A percentile compares a stretch with the other conserved stretches of the same genome.
Evolutionary conservation across 1,140 invertebrate species (phyloP).

Genomic region (Microvelia longipes): DNA sequence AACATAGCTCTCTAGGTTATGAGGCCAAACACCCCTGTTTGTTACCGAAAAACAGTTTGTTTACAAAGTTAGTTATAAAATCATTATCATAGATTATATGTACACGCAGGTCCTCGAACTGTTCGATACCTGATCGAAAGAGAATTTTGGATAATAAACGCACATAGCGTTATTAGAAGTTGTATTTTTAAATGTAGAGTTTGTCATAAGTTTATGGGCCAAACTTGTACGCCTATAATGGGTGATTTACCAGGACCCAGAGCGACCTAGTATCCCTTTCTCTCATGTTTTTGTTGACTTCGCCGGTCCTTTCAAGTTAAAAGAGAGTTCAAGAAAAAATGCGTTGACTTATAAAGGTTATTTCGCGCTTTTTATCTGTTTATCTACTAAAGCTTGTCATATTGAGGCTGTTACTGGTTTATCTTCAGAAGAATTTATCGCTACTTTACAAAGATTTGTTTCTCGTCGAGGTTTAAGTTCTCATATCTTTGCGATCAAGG

Average conservation of each 20-base stretch:
- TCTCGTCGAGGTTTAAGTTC: slow-evolving; percentile 23
- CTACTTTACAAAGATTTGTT: slow-evolving; percentile 27
- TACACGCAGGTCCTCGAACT: neutral
- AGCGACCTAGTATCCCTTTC: slow-evolving; percentile 20
- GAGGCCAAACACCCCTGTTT: neutral
- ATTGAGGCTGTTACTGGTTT: slow-evolving; percentile 24
- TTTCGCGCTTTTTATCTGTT: slow-evolving; percentile 22
- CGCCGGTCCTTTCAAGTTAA: slow-evolving; percentile 24
- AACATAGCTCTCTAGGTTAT: neutral
- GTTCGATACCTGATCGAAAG: neutral
- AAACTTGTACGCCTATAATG: neutral
- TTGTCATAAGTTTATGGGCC: neutral
- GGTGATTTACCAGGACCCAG: neutral
- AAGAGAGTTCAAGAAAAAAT: slow-evolving; percentile 8
- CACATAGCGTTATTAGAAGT: neutral
- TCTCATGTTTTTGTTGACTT: slow-evolving; percentile 27
- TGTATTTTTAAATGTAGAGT: neutral
- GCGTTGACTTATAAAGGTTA: slow-evolving; percentile 18
- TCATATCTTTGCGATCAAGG: slow-evolving; percentile 27
- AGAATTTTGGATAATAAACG: neutral
- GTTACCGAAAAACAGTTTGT: neutral
- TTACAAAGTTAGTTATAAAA: neutral
- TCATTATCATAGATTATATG: neutral
- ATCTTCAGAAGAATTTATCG: slow-evolving; percentile 21
- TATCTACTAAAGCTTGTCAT: slow-evolving; percentile 23